These are phyloP conservation scores for Hyperoplus immaculatus DNA, from an alignment of 2,797 vertebrate species.

Conservation along the genomic window DNA sequence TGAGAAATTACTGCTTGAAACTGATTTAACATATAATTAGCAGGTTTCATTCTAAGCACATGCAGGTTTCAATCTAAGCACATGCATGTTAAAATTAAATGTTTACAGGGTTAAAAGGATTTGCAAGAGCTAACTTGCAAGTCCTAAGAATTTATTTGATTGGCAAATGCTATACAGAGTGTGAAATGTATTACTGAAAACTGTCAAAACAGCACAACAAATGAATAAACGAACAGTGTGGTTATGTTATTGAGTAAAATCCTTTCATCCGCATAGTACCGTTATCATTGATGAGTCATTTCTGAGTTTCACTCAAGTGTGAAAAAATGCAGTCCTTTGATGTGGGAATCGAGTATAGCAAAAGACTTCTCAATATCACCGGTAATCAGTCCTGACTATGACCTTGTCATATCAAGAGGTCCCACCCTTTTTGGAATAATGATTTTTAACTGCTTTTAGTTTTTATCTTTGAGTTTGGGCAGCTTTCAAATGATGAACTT, in stretches of 20 bases:
- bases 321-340: slow-evolving; percentile 78
- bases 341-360: slow-evolving; percentile 75
- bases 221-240: slow-evolving; percentile 31
- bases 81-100: not conserved
- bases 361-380: slow-evolving; percentile 61
- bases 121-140: not conserved
- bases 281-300: slow-evolving; percentile 79
- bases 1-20: slow-evolving; percentile 34
- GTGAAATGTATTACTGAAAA: slow-evolving; percentile 8
- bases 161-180: not conserved
- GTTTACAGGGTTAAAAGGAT: not conserved
- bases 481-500: slow-evolving; percentile 56
- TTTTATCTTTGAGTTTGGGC: slow-evolving; percentile 19
- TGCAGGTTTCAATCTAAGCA: too few species aligned
- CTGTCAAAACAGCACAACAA: slow-evolving; percentile 2
- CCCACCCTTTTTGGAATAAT: slow-evolving; percentile 25
- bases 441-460: slow-evolving; percentile 12
- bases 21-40: slow-evolving; percentile 9
- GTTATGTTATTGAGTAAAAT: slow-evolving; percentile 57
- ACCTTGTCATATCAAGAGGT: slow-evolving; percentile 34
- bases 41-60: slow-evolving; percentile 11
- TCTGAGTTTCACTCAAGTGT: slow-evolving; percentile 70
- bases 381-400: slow-evolving; percentile 58
- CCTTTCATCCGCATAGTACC: slow-evolving; percentile 45
- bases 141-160: not conserved